Evolutionary conservation across 2,113 vertebrate species (phyloP).

Genomic region (Trochalopteron elliotii): DNA sequence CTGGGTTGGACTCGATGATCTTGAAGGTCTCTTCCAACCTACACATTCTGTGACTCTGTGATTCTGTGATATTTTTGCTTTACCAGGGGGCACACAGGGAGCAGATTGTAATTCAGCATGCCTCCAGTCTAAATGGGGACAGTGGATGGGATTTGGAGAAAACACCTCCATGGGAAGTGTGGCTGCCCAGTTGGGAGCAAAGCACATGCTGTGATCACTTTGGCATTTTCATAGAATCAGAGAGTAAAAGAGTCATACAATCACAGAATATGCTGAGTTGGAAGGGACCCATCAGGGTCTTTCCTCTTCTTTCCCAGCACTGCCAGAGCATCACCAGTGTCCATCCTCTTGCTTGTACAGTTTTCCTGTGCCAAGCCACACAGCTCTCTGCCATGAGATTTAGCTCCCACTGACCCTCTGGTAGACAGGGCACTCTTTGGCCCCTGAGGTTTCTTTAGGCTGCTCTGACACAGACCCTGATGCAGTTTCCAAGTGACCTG

Average conservation of each 20-base stretch:
- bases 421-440: background rate
- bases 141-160: background rate
- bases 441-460: background rate
- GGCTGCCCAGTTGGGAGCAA: background rate
- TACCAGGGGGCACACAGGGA: fast-evolving
- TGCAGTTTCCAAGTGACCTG: background rate
- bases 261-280: background rate
- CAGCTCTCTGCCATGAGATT: background rate
- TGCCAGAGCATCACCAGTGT: background rate
- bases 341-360: background rate
- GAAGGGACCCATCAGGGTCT: background rate
- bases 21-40: too few species aligned
- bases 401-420: background rate
- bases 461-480: background rate
- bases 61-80: background rate
- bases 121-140: background rate
- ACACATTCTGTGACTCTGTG: too few species aligned
- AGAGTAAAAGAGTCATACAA: background rate
- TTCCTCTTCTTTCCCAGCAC: background rate
- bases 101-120: background rate
- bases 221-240: background rate
- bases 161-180: background rate
- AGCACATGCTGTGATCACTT: background rate
- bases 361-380: background rate
- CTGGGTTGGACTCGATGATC: too few species aligned